Evolutionary conservation across 92 coral and sea anemone genomes (phyloP).

Genomic region (Umimayanthus kanabou): DNA sequence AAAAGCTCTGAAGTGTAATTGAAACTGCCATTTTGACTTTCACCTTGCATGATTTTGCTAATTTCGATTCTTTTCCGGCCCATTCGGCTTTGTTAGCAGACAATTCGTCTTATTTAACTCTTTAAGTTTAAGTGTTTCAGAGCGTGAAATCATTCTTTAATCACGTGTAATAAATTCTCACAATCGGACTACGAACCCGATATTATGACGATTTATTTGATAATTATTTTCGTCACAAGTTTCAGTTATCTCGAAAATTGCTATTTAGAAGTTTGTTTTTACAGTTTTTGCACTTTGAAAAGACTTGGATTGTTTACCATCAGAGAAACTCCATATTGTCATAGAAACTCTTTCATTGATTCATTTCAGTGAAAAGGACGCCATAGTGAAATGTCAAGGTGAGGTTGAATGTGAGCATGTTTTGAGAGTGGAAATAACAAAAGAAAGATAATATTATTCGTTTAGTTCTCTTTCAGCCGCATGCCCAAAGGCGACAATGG

Average conservation of each 20-base stretch:
- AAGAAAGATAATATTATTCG: background rate
- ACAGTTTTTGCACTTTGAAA: background rate
- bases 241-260: background rate
- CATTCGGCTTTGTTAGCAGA: background rate
- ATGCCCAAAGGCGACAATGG: background rate
- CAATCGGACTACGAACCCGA: background rate
- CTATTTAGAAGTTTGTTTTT: background rate
- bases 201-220: background rate
- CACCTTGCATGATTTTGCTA: too few species aligned
- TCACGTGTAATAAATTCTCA: too few species aligned
- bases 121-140: background rate
- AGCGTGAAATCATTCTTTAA: background rate
- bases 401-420: background rate
- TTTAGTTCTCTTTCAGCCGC: slow-evolving; percentile 5
- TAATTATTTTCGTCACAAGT: background rate
- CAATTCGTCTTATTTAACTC: too few species aligned
- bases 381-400: background rate
- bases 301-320: background rate
- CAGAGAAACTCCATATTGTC: background rate
- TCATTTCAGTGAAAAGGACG: background rate
- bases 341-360: background rate
- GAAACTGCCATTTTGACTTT: background rate
- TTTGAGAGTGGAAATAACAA: background rate
- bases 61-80: background rate
- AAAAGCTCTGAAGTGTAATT: background rate